Base-by-base conservation (phyloP, 2,113 vertebrate genomes). In the Hippocampus comes region DNA sequence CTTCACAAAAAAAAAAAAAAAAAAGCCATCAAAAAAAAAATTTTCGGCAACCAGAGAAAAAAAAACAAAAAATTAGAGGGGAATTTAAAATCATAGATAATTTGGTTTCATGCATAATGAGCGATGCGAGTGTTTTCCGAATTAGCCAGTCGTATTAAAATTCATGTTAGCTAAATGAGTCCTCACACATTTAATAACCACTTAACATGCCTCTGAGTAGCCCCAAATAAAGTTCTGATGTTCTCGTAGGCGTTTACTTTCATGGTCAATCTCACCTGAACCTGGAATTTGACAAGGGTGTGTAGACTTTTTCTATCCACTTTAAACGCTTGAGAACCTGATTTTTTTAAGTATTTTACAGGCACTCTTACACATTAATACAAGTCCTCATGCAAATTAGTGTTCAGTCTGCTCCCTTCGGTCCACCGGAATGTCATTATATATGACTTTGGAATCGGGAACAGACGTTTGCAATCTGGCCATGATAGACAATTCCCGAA, bases 401-500 rank as follows among this genome's bases (percentile, higher is more conserved):
- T 23, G 53, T 23, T 43, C 12, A 55, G 5, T 55, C 21, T 23
- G 21, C 3, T 55, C 8, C 21, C 46, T 48, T 48, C 46, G 17
- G 15, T 48, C 46, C 46, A 15, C 15, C 51, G 7, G 18, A 7
- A 57, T 57, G 55, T 57, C n/a, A 23, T 56, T 11, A 38, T 21
- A 7, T 18, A 55, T 27, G 30, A 21, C 20, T 74, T 71, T 68
- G 27, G 59, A 68, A 17, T 43, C 30, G 41, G 42, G 67, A 76
- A 59, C 63, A 25, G 0, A 17, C 48, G 4, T 71, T 74, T 72
- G 60, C 73, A 53, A 68, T 51, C 15, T 18, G 23, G 57, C 51
- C 56, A 38, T 78, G 66, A 55, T 69, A 23, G 17, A 21, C 9
- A 34, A 15, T 69, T 49, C 63, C 43, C 48, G 4, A 63, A 71